Base-by-base conservation (phyloP, 1,140 invertebrate genomes). In the Teleopsis dalmanni region DNA sequence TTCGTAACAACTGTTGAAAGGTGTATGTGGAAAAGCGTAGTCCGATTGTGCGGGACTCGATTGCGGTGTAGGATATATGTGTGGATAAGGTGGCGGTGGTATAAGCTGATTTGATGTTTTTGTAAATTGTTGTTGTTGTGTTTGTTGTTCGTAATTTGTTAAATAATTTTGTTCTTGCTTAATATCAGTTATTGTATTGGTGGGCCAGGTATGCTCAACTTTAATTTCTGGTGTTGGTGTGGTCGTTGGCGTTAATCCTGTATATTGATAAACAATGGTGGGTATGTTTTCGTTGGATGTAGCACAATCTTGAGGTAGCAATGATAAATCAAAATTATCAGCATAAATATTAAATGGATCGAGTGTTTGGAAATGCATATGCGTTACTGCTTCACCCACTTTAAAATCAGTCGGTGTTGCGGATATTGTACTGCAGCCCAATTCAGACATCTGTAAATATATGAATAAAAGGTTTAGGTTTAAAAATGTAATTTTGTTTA, bases 281-380 rank as follows among this genome's bases (percentile, higher is more conserved):
- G 64, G 64, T 57, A 67, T 67, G 41, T 54, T 54, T 31, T 63
- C 45, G n/a, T 11, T 47, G 21, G 27, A 26, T 14, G n/a, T 13
- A 46, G 16, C 34, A 22, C 43, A 51, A 41, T 46, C 76, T 58
- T 77, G 76, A 52, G 85, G 81, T 52, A 88, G 74, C 22, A 88
- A 76, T 26, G 87, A 88, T 58, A 87, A 63, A 66, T 87, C 84
- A 62, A 86, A 87, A 51, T 72, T 76, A 48, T 82, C 79, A n/a
- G 76, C 75, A 52, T 81, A 79, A 59, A 82, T 82, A 36, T 75
- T 73, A 53, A 74, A 81, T 59, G 78, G 81, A 31, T 84, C 81
- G 47, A 84, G 61, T 79, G 82, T 84, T 62, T 79, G 82, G n/a
- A 13, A 38, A 14, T 40, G 22, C 26, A 23, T 34, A 26, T 42